phyloP scores from a whole-genome alignment of 2,797 vertebrate species.

The Eulemur albifrons region DNA sequence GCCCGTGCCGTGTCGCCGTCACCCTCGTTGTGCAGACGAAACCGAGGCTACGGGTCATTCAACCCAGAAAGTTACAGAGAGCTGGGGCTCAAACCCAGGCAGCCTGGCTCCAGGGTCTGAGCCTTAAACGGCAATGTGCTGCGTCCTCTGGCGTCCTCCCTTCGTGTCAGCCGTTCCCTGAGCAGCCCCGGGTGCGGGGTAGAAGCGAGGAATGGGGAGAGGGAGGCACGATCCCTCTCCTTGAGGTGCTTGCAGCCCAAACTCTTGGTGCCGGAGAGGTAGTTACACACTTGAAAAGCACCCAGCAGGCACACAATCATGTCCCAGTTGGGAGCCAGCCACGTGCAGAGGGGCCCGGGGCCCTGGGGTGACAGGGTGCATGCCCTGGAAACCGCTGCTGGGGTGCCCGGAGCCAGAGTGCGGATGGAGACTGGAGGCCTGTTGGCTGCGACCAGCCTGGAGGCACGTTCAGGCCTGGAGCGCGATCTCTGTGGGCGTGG shows the following conservation, averaged over 20 bases:
- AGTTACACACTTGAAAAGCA: too few species aligned
- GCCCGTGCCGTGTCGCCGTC: not conserved
- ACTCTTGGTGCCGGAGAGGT: not conserved
- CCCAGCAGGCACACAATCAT: not conserved
- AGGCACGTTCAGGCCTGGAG: not conserved
- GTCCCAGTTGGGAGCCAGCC: not conserved
- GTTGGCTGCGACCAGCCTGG: not conserved
- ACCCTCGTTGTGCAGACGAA: not conserved
- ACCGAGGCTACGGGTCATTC: not conserved
- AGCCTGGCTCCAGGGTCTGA: not conserved
- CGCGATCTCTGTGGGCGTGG: not conserved
- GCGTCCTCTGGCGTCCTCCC: not conserved
- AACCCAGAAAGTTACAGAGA: not conserved
- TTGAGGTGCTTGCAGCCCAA: not conserved
- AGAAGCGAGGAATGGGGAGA: not conserved
- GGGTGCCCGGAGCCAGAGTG: not conserved
- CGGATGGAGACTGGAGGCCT: not conserved
- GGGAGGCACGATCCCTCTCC: not conserved
- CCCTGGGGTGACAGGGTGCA: not conserved
- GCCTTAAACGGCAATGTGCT: not conserved
- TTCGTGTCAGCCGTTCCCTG: not conserved
- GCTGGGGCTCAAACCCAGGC: not conserved
- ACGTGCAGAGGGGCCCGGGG: not conserved
- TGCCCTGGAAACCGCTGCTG: not conserved
- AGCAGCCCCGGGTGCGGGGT: rapidly evolving